Percentiles rank a stretch among this genome's conserved stretches.
Evolutionary conservation across 2,113 vertebrate genomes (phyloP).

Genomic region (Mormyrus lacerda): DNA sequence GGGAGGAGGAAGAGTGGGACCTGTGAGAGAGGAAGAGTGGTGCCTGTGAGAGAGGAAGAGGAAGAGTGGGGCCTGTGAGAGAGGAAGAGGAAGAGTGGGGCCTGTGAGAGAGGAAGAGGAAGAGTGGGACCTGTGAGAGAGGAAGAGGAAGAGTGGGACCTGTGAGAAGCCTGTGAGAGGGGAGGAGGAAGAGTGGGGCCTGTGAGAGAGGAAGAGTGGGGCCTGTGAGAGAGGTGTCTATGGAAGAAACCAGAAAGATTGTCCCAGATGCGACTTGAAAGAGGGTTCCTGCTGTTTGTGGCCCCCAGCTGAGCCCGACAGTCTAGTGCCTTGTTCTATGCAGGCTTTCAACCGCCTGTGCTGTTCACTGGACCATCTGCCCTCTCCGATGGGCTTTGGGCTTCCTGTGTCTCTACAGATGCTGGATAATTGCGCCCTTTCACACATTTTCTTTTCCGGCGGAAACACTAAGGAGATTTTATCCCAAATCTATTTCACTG

Average conservation of each 20-base stretch:
- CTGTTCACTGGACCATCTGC: background rate
- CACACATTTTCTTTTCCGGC: background rate
- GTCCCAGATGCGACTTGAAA: background rate
- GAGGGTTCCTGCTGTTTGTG: background rate
- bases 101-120: background rate
- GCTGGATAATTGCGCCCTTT: background rate
- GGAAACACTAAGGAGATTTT: background rate
- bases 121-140: background rate
- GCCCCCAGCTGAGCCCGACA: background rate
- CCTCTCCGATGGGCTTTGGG: background rate
- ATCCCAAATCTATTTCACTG: background rate
- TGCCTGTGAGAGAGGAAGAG: too few species aligned
- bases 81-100: too few species aligned
- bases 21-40: background rate
- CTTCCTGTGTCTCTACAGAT: background rate
- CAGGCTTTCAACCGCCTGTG: background rate
- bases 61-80: too few species aligned
- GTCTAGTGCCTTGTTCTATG: background rate
- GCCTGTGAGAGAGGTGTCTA: background rate
- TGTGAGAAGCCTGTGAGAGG: too few species aligned
- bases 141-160: too few species aligned
- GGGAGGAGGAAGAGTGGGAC: background rate
- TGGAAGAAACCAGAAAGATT: background rate
- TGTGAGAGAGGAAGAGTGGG: background rate
- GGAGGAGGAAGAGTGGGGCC: too few species aligned